A percentile compares a stretch with the other conserved stretches of the same genome.
These are phyloP conservation scores for Pilophorus perplexus DNA, from an alignment of 2,888 invertebrate species.

Conservation along the genomic window DNA sequence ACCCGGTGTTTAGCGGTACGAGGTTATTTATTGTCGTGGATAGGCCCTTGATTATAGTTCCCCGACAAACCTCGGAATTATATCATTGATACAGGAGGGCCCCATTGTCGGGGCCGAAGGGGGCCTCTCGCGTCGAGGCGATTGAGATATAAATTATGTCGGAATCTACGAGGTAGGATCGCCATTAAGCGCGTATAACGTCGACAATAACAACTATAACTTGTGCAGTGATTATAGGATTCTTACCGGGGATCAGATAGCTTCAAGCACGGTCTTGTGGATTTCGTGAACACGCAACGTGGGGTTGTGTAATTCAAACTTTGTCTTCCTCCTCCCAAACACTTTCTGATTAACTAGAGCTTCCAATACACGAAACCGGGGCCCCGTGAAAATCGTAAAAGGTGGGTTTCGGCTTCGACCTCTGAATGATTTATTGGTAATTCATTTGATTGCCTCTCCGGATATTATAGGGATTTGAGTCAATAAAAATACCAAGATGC, in stretches of 20 bases:
- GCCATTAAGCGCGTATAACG: slow-evolving; percentile 42
- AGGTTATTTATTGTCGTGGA: slow-evolving; percentile 39
- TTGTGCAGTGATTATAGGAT: slow-evolving; percentile 40
- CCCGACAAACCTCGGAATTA: slow-evolving; percentile 38
- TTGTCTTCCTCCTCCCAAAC: slow-evolving; percentile 15
- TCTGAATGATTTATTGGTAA: slow-evolving; percentile 38
- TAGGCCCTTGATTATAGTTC: slow-evolving; percentile 39
- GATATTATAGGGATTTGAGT: slow-evolving; percentile 33
- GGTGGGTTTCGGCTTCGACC: slow-evolving; percentile 17
- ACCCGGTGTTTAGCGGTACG: slow-evolving; percentile 38
- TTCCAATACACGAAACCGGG: background rate
- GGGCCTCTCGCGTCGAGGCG: background rate
- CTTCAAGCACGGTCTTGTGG: slow-evolving; percentile 25
- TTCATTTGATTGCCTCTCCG: slow-evolving; percentile 30
- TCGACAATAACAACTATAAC: slow-evolving; percentile 42
- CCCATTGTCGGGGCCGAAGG: too few relatives aligned
- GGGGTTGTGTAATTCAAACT: slow-evolving; percentile 32
- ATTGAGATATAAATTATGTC: slow-evolving; percentile 43
- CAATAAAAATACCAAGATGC: slow-evolving; percentile 31
- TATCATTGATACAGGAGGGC: slow-evolving; percentile 39
- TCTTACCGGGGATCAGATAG: slow-evolving; percentile 38
- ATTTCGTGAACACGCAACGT: slow-evolving; percentile 40
- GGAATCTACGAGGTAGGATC: slow-evolving; percentile 36
- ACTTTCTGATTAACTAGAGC: slow-evolving; percentile 35
- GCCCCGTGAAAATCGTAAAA: background rate